Conservation (phyloP, 2,113 vertebrate species). For the Chascanopsetta lugubris region DNA sequence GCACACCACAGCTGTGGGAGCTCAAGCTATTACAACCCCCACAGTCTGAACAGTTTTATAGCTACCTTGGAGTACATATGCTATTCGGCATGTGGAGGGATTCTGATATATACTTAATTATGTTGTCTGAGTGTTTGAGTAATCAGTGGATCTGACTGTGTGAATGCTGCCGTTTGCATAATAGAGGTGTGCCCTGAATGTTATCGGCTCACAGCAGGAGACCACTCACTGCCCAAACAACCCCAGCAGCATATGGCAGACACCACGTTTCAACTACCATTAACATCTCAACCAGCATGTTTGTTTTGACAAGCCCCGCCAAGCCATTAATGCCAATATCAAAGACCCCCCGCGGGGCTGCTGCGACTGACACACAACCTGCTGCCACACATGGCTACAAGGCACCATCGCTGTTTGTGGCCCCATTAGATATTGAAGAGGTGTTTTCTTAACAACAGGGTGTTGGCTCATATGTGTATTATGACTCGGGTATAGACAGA, state of each 20-base stretch:
- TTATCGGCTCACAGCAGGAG: slow-evolving; percentile 19
- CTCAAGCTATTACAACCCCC: not conserved
- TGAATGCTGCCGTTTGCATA: slow-evolving; percentile 8
- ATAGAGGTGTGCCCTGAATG: not conserved
- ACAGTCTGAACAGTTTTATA: not conserved
- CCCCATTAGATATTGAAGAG: slow-evolving; percentile 27
- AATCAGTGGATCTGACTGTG: not conserved
- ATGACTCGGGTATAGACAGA: not conserved
- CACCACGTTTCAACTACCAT: slow-evolving; percentile 32
- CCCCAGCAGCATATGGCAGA: not conserved
- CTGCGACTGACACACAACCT: slow-evolving; percentile 22
- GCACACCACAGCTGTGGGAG: slow-evolving; percentile 13
- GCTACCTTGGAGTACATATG: not conserved
- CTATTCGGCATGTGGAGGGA: not conserved
- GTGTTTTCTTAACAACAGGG: slow-evolving; percentile 33
- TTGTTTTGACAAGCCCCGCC: slow-evolving; percentile 57
- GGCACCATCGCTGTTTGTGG: not conserved
- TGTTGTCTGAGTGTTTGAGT: not conserved
- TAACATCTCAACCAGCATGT: slow-evolving; percentile 61
- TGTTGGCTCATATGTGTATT: slow-evolving; percentile 22
- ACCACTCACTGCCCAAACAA: not conserved
- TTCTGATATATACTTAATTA: not conserved
- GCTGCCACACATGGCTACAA: slow-evolving; percentile 14
- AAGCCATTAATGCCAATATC: slow-evolving; percentile 50
- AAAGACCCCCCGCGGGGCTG: slow-evolving; percentile 36